Conservation (phyloP, 2,797 vertebrate genomes). For the Rhadinocentrus ornatus region DNA sequence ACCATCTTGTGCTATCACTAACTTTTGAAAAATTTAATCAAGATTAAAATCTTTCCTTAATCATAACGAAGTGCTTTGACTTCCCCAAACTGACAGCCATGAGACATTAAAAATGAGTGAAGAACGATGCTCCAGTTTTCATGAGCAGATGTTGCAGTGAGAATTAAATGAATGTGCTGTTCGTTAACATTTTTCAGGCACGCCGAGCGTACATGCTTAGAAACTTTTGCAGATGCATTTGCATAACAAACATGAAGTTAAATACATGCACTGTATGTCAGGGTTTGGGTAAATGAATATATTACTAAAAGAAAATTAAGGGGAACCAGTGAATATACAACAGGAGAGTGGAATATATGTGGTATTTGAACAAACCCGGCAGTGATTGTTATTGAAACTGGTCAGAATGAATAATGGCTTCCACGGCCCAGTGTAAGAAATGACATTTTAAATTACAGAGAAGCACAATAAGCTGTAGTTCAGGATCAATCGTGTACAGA, state of each 20-base stretch:
- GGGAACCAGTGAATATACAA: neutral
- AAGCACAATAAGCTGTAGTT: slow-evolving; percentile 6
- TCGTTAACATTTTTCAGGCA: slow-evolving; percentile 10
- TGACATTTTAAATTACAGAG: slow-evolving; percentile 24
- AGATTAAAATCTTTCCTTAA: slow-evolving; percentile 19
- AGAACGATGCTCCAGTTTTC: slow-evolving; percentile 6
- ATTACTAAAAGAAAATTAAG: neutral
- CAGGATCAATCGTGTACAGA: neutral
- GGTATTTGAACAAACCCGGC: neutral
- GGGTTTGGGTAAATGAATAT: neutral
- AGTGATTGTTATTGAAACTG: neutral
- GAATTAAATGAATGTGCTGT: slow-evolving; percentile 22
- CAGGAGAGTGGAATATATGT: neutral
- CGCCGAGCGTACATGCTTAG: neutral
- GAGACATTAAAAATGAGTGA: slow-evolving; percentile 38
- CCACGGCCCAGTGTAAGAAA: neutral
- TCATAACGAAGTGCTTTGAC: slow-evolving; percentile 21
- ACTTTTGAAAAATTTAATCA: slow-evolving; percentile 19
- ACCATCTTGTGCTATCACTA: slow-evolving; percentile 2
- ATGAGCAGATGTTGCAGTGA: slow-evolving; percentile 21
- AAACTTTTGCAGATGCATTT: slow-evolving; percentile 16
- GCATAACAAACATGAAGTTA: neutral
- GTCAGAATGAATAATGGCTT: slow-evolving; percentile 13
- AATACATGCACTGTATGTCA: neutral
- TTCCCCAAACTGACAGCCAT: slow-evolving; percentile 14